Evolutionary conservation across 1,140 invertebrate species (phyloP), one percentile per base, ranked within the genome.

Genomic region (Thaumatotibia leucotreta): DNA sequence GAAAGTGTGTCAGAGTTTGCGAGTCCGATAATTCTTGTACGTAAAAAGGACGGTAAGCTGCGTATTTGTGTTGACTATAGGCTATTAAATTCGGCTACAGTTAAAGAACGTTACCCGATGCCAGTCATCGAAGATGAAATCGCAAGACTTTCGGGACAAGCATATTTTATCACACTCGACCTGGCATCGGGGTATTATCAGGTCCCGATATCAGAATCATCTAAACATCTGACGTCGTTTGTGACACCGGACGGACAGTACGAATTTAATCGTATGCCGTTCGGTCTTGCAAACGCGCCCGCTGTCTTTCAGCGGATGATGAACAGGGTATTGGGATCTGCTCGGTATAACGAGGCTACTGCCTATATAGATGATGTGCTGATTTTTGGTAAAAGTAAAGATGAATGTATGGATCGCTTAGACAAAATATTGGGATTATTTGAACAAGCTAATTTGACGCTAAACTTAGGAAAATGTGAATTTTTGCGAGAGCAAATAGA

Each of bases 361-460:
- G 24, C 63, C 1, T 64, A 64, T 52, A 50, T 64, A 32, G 63
- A 64, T 20, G 63, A 64, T 20, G 24, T 64, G 1, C 5, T 64
- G 4, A 50, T 52, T 29, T 4, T 4, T 3, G 33, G 31, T 4
- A 50, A 50, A 29, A 67, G 29, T 9, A 32, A 61, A 23, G 45
- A 70, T 14, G 69, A 84, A 67, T 80, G 83, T 50, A 58, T 76
- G 0, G 4, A 54, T 4, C 75, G 73, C 54, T 52, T 91, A 6
- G 63, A 65, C 39, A 14, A 69, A 11, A 73, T 88, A 5, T 77
- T 91, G 17, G 70, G 29, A 65, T n/a, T 72, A 14, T 24, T 75
- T 5, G 33, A 58, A n/a, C 54, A 63, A 35, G 66, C 63, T 17
- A 58, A 64, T 23, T 33, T 77, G 8, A 77, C 64, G 11, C 35